These are phyloP conservation scores for Zophobas morio DNA, from an alignment of 1,140 invertebrate genomes.

Conservation along the genomic window DNA sequence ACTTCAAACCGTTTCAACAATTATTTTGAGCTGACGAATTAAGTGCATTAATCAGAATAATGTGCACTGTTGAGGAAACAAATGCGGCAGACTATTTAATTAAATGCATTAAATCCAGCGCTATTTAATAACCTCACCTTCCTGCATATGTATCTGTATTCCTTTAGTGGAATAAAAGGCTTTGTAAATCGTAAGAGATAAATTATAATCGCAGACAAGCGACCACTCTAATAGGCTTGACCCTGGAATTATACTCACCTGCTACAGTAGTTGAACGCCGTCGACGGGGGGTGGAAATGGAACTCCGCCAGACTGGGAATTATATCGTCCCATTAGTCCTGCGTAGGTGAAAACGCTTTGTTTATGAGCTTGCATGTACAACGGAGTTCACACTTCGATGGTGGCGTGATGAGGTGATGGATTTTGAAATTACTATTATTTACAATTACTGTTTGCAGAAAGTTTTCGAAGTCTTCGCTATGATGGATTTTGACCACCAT, in stretches of 20 bases:
- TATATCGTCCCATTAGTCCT: slow-evolving; percentile 44
- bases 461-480: background rate
- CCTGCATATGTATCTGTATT: slow-evolving; percentile 3
- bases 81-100: slow-evolving; percentile 21
- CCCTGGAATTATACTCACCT: slow-evolving; percentile 36
- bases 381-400: slow-evolving; percentile 43
- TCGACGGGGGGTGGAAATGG: background rate
- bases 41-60: slow-evolving; percentile 15
- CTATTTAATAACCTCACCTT: slow-evolving; percentile 8
- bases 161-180: slow-evolving; percentile 12
- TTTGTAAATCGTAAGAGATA: slow-evolving; percentile 1
- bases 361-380: slow-evolving; percentile 43
- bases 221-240: slow-evolving; percentile 39
- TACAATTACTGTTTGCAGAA: background rate
- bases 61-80: slow-evolving; percentile 23
- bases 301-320: slow-evolving; percentile 25
- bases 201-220: slow-evolving; percentile 28
- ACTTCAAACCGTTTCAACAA: slow-evolving; percentile 7
- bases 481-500: no score
- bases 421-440: slow-evolving; percentile 15
- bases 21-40: slow-evolving; percentile 12
- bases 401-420: slow-evolving; percentile 28
- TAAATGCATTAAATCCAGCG: slow-evolving; percentile 13
- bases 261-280: slow-evolving; percentile 12
- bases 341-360: slow-evolving; percentile 32